Evolutionary conservation across 1,140 invertebrate species (phyloP).

Genomic region (Zaprionus capensis): DNA sequence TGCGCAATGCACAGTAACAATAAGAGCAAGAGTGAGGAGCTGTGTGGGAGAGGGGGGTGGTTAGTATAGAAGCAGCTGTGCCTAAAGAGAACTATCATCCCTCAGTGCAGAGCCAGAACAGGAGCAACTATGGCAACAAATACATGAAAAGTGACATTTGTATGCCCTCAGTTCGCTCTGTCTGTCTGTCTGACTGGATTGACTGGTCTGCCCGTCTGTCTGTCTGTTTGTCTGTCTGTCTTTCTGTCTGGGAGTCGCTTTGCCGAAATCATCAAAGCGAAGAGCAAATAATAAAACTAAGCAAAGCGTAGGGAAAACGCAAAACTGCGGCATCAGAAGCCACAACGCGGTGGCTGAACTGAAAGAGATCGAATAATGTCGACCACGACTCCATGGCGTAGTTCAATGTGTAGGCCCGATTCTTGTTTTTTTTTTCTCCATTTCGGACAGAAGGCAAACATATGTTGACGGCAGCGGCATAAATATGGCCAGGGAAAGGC

Average conservation of each 20-base stretch:
- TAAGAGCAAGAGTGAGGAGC: not conserved
- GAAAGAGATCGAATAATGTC: slow-evolving; percentile 63
- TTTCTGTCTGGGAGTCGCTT: slow-evolving; percentile 34
- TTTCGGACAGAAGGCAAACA: slow-evolving; percentile 48
- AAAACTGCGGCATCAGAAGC: slow-evolving; percentile 42
- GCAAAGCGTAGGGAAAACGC: slow-evolving; percentile 55
- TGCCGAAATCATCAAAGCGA: slow-evolving; percentile 45
- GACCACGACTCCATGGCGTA: not conserved
- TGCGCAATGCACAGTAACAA: slow-evolving; percentile 72
- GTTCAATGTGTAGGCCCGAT: slow-evolving; percentile 15
- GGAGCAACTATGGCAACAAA: not conserved
- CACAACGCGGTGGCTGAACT: slow-evolving; percentile 45
- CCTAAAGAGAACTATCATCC: slow-evolving; percentile 50
- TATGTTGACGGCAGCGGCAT: slow-evolving; percentile 46
- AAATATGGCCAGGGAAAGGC: slow-evolving; percentile 48
- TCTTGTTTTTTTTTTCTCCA: not conserved
- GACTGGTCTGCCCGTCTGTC: not conserved
- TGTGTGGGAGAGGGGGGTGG: too few species aligned
- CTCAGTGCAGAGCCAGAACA: slow-evolving; percentile 2
- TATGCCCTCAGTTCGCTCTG: slow-evolving; percentile 60
- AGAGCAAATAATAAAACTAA: slow-evolving; percentile 71
- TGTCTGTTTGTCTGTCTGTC: not conserved
- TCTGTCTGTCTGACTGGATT: not conserved
- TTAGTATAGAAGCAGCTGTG: slow-evolving; percentile 23
- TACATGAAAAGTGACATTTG: slow-evolving; percentile 54